Percentiles rank a stretch among this genome's conserved stretches.
phyloP scores from a whole-genome alignment of 2,797 vertebrate species.

The Gambelia wislizenii region DNA sequence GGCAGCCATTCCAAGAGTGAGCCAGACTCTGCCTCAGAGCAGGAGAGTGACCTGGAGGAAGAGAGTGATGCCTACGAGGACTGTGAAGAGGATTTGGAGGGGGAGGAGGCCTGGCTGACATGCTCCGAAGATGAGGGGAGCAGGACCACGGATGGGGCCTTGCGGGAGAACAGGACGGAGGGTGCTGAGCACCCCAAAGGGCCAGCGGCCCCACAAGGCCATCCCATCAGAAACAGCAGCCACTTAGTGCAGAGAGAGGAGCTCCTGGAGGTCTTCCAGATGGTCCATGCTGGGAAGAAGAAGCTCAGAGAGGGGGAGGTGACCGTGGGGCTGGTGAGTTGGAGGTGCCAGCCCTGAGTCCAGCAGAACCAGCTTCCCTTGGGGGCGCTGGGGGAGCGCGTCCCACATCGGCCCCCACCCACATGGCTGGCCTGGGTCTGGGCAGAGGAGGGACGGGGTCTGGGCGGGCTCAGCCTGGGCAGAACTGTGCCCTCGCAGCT shows the following conservation, averaged over 20 bases:
- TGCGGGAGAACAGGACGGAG: slow-evolving; percentile 11
- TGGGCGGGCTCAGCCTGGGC: neutral
- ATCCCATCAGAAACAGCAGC: slow-evolving; percentile 83
- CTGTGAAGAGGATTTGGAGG: slow-evolving; percentile 76
- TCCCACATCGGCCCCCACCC: no score
- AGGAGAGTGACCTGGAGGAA: slow-evolving; percentile 40
- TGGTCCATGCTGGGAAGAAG: slow-evolving; percentile 80
- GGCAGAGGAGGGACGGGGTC: neutral
- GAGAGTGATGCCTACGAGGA: slow-evolving; percentile 77
- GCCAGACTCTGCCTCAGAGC: neutral
- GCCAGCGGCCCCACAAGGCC: neutral
- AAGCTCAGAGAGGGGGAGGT: slow-evolving; percentile 87
- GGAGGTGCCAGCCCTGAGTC: neutral
- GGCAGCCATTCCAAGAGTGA: neutral
- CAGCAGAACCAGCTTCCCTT: no score
- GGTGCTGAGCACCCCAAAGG: slow-evolving; percentile 10
- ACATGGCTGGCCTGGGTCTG: neutral
- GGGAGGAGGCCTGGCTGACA: slow-evolving; percentile 74
- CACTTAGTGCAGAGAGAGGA: slow-evolving; percentile 89
- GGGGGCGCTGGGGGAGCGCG: no score
- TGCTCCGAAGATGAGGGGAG: slow-evolving; percentile 78
- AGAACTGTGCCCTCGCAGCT: neutral
- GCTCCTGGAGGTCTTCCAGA: slow-evolving; percentile 87
- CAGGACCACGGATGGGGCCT: slow-evolving; percentile 71
- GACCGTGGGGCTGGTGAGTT: slow-evolving; percentile 89